Evolutionary conservation across 2,888 invertebrate genomes (phyloP).

Genomic region (Lumbricus terrestris): DNA sequence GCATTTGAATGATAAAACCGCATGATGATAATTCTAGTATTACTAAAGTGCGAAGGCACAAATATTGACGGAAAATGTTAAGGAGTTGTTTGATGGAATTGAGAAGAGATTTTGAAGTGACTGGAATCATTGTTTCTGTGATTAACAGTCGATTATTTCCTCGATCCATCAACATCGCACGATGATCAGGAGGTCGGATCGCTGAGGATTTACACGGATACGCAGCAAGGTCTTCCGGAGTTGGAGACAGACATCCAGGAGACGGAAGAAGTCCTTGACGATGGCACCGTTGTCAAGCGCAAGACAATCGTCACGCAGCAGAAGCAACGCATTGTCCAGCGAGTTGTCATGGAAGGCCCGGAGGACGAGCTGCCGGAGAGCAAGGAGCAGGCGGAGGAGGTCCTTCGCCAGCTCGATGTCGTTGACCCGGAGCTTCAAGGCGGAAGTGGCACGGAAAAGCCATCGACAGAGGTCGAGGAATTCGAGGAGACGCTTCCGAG

Average conservation of each 20-base stretch:
- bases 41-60: neutral
- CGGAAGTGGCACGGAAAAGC: constrained; percentile 23
- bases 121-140: neutral
- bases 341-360: constrained; percentile 34
- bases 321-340: constrained; percentile 35
- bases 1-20: neutral
- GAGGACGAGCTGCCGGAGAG: constrained; percentile 15
- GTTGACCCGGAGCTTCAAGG: constrained; percentile 24
- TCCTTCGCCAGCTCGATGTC: constrained; percentile 28
- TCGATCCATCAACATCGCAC: neutral
- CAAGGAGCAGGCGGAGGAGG: constrained; percentile 26
- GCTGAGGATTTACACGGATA: constrained; percentile 35
- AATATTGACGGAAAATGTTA: neutral
- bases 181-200: neutral
- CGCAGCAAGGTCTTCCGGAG: constrained; percentile 35
- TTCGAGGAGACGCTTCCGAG: constrained; percentile 36
- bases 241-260: constrained; percentile 36
- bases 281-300: constrained; percentile 32
- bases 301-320: constrained; percentile 32
- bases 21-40: no score
- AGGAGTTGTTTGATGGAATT: neutral
- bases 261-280: constrained; percentile 33
- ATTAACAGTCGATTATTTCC: neutral
- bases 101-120: neutral
- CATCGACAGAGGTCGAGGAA: constrained; percentile 30